Percentiles rank a stretch among this genome's conserved stretches.
These are phyloP conservation scores for Ectemnius continuus DNA, from an alignment of 2,888 invertebrate species.

Conservation along the genomic window DNA sequence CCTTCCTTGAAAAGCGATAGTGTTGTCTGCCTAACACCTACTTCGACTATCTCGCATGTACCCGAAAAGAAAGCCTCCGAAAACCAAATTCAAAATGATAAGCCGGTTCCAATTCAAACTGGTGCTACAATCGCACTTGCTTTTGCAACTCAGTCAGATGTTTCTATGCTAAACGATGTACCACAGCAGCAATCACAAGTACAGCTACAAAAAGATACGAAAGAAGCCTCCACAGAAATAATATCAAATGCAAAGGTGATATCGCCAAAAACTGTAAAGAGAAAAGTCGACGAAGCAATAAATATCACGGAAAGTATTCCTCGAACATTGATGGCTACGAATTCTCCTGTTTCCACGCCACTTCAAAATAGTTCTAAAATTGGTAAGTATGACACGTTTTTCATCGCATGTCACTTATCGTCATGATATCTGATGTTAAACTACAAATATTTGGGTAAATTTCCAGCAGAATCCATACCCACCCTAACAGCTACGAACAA, in stretches of 20 bases:
- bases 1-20: slow-evolving; percentile 66
- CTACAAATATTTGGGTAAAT: slow-evolving; percentile 1
- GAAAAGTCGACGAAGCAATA: slow-evolving; percentile 69
- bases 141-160: slow-evolving; percentile 66
- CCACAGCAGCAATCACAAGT: slow-evolving; percentile 52
- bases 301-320: slow-evolving; percentile 53
- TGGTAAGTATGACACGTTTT: slow-evolving; percentile 60
- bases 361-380: slow-evolving; percentile 69
- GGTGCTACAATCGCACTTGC: slow-evolving; percentile 71
- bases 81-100: slow-evolving; percentile 58
- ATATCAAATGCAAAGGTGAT: slow-evolving; percentile 66
- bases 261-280: slow-evolving; percentile 72
- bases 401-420: not conserved
- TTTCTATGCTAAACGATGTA: slow-evolving; percentile 59
- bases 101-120: slow-evolving; percentile 64
- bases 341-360: slow-evolving; percentile 58
- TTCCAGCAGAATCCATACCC: slow-evolving; percentile 59
- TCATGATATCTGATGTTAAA: not conserved
- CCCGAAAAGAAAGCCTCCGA: slow-evolving; percentile 62
- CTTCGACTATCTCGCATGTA: slow-evolving; percentile 50
- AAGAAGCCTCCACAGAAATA: slow-evolving; percentile 64
- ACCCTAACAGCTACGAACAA: slow-evolving; percentile 53
- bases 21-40: slow-evolving; percentile 68
- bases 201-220: slow-evolving; percentile 61
- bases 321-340: slow-evolving; percentile 58